phyloP scores from a whole-genome alignment of 1,140 invertebrate genomes.

The Drosophila mauritiana region DNA sequence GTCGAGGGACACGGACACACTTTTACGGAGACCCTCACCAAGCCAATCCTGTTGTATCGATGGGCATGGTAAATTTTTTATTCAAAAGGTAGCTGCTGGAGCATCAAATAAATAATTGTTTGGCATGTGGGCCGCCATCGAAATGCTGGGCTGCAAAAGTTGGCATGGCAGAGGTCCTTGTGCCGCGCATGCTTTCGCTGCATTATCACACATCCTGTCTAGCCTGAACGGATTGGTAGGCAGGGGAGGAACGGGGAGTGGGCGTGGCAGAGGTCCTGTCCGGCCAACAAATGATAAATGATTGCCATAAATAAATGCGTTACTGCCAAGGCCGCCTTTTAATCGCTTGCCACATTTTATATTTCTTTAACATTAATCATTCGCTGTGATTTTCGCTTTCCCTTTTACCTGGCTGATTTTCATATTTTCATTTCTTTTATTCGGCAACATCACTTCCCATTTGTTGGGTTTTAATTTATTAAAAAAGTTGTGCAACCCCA shows the following conservation, averaged over 20 bases:
- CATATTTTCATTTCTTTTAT: not conserved
- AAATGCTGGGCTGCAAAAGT: conserved; percentile 23
- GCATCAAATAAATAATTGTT: conserved; percentile 65
- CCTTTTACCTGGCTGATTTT: conserved; percentile 28
- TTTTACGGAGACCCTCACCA: too few relatives aligned
- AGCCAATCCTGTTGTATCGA: conserved; percentile 22
- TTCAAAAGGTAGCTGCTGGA: conserved; percentile 55
- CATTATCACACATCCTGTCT: conserved; percentile 73
- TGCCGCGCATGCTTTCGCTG: conserved; percentile 35
- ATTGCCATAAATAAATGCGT: conserved; percentile 72
- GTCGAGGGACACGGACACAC: too few relatives aligned
- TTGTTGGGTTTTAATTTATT: conserved; percentile 47
- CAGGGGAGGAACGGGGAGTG: not conserved
- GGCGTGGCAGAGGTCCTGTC: conserved; percentile 29
- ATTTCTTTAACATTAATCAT: conserved; percentile 75
- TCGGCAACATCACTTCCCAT: conserved; percentile 1
- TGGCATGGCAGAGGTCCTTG: conserved; percentile 29
- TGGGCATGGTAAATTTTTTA: conserved; percentile 48
- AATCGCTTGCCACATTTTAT: conserved; percentile 75
- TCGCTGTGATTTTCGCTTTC: conserved; percentile 58
- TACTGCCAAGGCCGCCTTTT: conserved; percentile 65
- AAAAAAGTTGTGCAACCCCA: conserved; percentile 52
- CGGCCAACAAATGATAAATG: conserved; percentile 67
- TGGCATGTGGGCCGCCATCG: conserved; percentile 45
- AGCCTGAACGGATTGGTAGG: conserved; percentile 10